phyloP scores from a whole-genome alignment of 1,140 invertebrate genomes.

The Orussus abietinus region DNA sequence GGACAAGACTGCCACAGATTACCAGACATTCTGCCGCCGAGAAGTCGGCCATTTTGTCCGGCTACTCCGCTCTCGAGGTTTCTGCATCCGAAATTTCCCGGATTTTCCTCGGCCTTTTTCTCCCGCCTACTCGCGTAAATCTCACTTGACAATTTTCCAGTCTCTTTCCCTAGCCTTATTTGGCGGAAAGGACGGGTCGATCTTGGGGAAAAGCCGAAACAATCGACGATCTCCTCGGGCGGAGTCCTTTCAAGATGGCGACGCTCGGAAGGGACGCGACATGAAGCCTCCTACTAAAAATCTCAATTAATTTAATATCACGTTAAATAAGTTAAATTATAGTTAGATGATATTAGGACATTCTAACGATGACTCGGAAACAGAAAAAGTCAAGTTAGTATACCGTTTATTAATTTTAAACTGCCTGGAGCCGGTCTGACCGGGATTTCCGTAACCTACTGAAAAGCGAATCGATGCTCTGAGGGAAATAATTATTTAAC shows the following conservation, averaged over 20 bases:
- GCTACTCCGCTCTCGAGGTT: neutral
- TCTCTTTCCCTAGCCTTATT: neutral
- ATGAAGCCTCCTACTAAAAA: no score
- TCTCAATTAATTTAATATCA: no score
- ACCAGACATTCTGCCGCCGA: conserved; percentile 30
- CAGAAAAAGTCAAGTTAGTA: conserved; percentile 8
- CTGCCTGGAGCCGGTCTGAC: no score
- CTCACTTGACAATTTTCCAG: neutral
- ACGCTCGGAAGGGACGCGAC: no score
- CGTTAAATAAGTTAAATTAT: neutral
- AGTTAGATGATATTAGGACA: conserved; percentile 2
- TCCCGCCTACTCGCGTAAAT: neutral
- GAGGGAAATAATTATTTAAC: no score
- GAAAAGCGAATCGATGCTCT: no score
- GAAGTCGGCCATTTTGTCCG: conserved; percentile 26
- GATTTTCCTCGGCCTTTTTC: neutral
- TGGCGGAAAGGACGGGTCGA: neutral
- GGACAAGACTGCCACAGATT: conserved; percentile 24
- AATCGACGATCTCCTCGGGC: neutral
- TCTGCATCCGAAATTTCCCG: neutral
- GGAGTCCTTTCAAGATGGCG: no score
- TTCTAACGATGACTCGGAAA: conserved; percentile 4
- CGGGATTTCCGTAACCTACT: neutral
- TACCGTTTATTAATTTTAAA: no score
- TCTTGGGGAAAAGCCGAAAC: neutral